These are phyloP conservation scores for Pyrgilauda ruficollis DNA, from an alignment of 2,113 vertebrate species.

Conservation along the genomic window DNA sequence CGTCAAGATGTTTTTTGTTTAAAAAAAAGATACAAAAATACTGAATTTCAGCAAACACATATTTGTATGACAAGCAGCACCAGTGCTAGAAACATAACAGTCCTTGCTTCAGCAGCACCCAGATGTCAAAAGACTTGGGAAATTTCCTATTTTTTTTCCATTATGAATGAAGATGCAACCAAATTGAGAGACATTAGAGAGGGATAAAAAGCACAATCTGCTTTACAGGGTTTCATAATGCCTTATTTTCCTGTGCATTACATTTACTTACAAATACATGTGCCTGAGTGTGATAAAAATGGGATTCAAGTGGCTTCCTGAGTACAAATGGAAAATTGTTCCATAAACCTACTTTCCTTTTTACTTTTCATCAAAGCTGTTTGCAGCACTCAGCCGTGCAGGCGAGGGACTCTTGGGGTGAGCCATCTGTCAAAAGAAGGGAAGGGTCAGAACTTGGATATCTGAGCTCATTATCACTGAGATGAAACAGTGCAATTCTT, in stretches of 20 bases:
- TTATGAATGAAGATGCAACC: neutral
- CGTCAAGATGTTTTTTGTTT: neutral
- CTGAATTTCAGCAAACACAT: neutral
- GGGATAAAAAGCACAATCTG: neutral
- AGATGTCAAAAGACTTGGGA: neutral
- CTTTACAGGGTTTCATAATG: neutral
- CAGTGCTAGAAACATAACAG: neutral
- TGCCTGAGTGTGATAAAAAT: neutral
- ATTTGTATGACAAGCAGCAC: neutral
- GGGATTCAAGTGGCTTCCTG: neutral
- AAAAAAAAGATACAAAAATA: neutral
- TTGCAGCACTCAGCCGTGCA: conserved; percentile 32
- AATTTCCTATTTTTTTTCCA: neutral
- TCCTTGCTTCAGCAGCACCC: neutral
- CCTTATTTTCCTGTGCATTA: accelerated
- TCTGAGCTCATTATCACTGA: neutral
- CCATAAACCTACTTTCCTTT: conserved; percentile 16
- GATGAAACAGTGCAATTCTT: neutral
- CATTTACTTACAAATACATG: neutral
- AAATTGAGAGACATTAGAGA: neutral
- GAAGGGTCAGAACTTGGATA: neutral
- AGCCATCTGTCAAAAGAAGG: conserved; percentile 69
- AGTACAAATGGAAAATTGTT: neutral
- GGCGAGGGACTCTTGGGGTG: conserved; percentile 76
- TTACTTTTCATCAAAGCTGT: conserved; percentile 70